Evolutionary conservation across 2,797 vertebrate species (phyloP).

Genomic region (Botia kubotai): DNA sequence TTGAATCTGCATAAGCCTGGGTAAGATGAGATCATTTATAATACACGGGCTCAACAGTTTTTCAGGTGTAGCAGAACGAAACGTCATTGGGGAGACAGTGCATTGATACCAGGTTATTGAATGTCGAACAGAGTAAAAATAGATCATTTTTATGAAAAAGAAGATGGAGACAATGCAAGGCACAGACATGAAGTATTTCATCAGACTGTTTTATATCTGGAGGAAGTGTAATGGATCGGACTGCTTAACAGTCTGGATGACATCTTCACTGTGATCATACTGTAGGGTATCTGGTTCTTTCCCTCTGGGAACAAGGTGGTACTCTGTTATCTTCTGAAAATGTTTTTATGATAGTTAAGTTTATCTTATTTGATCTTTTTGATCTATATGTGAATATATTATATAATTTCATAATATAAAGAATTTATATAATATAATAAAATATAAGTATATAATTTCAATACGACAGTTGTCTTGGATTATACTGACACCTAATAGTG

Average conservation of each 20-base stretch:
- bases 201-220: conserved; percentile 31
- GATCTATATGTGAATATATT: too few relatives aligned
- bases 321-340: conserved; percentile 31
- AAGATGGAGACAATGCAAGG: conserved; percentile 42
- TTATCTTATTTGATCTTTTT: neutral
- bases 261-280: conserved; percentile 37
- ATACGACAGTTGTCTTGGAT: too few relatives aligned
- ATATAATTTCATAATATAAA: too few relatives aligned
- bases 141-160: conserved; percentile 53
- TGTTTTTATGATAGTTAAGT: neutral
- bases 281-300: conserved; percentile 32
- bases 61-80: conserved; percentile 42
- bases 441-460: too few relatives aligned
- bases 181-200: conserved; percentile 38
- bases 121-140: conserved; percentile 43
- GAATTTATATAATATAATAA: too few relatives aligned
- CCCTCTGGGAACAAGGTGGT: conserved; percentile 22
- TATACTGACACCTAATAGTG: too few relatives aligned
- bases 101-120: conserved; percentile 55
- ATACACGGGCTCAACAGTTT: conserved; percentile 48
- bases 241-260: conserved; percentile 36
- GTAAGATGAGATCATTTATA: conserved; percentile 46
- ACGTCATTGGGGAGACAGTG: conserved; percentile 48
- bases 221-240: conserved; percentile 37
- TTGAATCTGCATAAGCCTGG: conserved; percentile 42